phyloP scores from a whole-genome alignment of 2,888 invertebrate genomes.

The Megamerina dolium region DNA sequence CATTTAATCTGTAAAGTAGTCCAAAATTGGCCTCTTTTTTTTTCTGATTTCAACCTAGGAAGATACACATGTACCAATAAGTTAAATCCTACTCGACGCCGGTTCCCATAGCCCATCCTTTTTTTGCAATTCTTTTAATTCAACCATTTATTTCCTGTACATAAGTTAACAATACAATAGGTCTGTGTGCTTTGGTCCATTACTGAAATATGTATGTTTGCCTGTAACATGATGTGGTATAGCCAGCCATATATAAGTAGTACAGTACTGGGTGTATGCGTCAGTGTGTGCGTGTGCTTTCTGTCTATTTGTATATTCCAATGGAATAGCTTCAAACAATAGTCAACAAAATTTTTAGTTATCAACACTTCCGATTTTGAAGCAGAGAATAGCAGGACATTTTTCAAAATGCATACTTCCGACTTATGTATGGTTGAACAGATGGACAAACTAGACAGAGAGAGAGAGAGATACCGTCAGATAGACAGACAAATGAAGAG shows the following conservation, averaged over 20 bases:
- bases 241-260: background rate
- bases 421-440: background rate
- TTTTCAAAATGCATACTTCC: conserved; percentile 8
- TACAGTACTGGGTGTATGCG: background rate
- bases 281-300: no score
- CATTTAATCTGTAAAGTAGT: no score
- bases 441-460: background rate
- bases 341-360: conserved; percentile 3
- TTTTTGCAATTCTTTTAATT: no score
- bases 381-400: background rate
- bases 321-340: conserved; percentile 3
- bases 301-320: conserved; percentile 1
- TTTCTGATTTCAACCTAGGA: no score
- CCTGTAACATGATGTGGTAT: no score
- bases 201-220: background rate
- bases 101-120: no score
- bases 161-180: no score
- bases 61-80: no score
- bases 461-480: background rate
- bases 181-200: background rate
- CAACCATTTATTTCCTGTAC: no score
- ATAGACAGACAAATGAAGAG: no score
- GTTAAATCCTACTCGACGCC: no score
- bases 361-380: conserved; percentile 8
- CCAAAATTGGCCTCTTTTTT: no score